Evolutionary conservation across 2,113 vertebrate genomes (phyloP), one percentile per base, ranked within the genome.

Genomic region (Scalopus aquaticus): DNA sequence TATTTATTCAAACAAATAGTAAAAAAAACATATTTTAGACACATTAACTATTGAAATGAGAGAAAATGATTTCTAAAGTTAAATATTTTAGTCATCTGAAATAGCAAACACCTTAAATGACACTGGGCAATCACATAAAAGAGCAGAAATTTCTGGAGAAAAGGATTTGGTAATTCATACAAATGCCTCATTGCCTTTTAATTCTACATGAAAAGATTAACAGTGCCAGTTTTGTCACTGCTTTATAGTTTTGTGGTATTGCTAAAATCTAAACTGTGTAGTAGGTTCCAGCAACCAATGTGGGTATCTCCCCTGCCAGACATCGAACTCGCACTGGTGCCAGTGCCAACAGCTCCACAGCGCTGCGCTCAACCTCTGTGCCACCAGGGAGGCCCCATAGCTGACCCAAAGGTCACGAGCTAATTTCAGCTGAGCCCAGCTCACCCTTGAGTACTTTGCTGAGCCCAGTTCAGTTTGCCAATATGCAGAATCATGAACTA

Each of bases 81-180:
- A 95, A 93, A 30, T 94, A 72, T 74, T 37, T 77, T 88, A 94
- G 72, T 9, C 28, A 88, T 1, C 90, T 95, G 80, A 93, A 82
- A 11, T 19, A 90, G 9, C 58, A 30, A 65, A 83, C 49, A 5
- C 42, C 26, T 74, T 96, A 87, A 80, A 78, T 44, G 90, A 1
- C 12, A 58, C 19, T 30, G 15, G 15, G 3, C 51, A 67, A 76
- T 54, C 35, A 87, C n/a, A 30, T 11, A 60, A 60, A 88, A 78
- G n/a, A 67, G 11, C 28, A 49, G 9, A 6, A 0, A 91, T 90
- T 93, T 70, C 60, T 87, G 6, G 65, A 94, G 58, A 42, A 51
- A 81, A 86, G 49, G 22, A 77, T 93, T 93, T 96, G 54, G 13
- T 69, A 76, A 96, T 88, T 93, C 76, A 94, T 30, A 95, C 70